Conservation (phyloP, 2,113 vertebrate species). For the Limnothrissa miodon region DNA sequence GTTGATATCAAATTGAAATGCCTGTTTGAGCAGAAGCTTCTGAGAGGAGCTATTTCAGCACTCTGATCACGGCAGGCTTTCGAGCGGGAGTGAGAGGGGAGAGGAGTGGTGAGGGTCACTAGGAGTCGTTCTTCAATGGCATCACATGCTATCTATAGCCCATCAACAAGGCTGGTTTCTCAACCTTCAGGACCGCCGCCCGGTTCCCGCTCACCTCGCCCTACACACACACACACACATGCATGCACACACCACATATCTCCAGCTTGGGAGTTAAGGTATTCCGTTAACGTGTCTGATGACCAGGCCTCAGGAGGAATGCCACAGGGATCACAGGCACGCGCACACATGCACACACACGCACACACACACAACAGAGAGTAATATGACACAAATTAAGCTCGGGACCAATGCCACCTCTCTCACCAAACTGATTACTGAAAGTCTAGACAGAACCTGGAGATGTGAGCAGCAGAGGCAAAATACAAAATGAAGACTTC, state of each 20-base stretch:
- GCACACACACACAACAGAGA: neutral
- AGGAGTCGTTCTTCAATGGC: conserved; percentile 28
- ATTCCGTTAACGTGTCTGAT: conserved; percentile 34
- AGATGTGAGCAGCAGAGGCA: neutral
- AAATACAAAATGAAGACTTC: neutral
- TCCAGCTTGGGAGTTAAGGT: neutral
- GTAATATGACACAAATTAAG: neutral
- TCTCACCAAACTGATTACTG: neutral
- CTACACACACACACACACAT: neutral
- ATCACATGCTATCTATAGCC: conserved; percentile 45
- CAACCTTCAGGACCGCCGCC: neutral
- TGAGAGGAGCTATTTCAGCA: neutral
- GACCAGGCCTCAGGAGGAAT: conserved; percentile 33
- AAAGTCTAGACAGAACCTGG: neutral
- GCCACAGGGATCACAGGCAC: conserved; percentile 16
- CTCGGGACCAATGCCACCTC: neutral
- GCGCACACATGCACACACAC: conserved; percentile 8
- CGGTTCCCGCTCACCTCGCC: neutral
- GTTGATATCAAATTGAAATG: neutral
- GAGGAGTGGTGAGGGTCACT: no score
- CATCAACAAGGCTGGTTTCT: neutral
- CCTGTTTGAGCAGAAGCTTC: neutral
- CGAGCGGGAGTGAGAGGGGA: neutral
- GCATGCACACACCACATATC: neutral
- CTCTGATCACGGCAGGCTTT: neutral